Evolutionary conservation across 2,888 invertebrate genomes (phyloP), one percentile per base, ranked within the genome.

Genomic region (Hypena proboscidalis): DNA sequence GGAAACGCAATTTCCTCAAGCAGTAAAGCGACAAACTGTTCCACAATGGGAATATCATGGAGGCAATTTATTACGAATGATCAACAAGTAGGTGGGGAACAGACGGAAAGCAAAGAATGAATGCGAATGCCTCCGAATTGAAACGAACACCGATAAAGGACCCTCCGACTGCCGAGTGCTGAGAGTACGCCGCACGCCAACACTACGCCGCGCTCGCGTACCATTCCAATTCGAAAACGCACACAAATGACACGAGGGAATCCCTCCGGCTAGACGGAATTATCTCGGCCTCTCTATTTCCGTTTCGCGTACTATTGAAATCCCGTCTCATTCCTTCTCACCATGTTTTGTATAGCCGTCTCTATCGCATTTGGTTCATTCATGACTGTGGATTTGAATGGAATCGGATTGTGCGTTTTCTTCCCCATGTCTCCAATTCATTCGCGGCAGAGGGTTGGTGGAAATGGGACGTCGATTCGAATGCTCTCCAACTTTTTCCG

Each of bases 241-340:
- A 89, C 90, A 90, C 90, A 84, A 89, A 74, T 90, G 90, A 87
- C 90, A 90, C 84, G 83, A 85, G 90, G 90, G 88, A 90, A 87
- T 88, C 90, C 90, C 90, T 90, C 85, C 81, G 86, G 85, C 90
- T 88, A 90, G 90, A 90, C 90, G 83, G 88, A 90, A 86, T 90
- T 85, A 88, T 89, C 89, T 89, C 86, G 81, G 79, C 73, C 83
- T 81, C 75, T 87, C 89, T 90, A 90, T 90, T 90, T 89, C 90
- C 87, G 87, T 90, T 89, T 87, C 86, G 85, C 85, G 85, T 90
- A 89, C 89, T 86, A 90, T 90, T 90, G 78, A 80, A 87, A 85
- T 85, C 63, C 70, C 74, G 56, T 89, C 88, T 73, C 85, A 60
- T 81, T 90, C 80, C 85, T 45, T 39, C 42, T 14, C 25, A 31